Conservation (phyloP, 2,113 vertebrate genomes). For the Cololabis saira region DNA sequence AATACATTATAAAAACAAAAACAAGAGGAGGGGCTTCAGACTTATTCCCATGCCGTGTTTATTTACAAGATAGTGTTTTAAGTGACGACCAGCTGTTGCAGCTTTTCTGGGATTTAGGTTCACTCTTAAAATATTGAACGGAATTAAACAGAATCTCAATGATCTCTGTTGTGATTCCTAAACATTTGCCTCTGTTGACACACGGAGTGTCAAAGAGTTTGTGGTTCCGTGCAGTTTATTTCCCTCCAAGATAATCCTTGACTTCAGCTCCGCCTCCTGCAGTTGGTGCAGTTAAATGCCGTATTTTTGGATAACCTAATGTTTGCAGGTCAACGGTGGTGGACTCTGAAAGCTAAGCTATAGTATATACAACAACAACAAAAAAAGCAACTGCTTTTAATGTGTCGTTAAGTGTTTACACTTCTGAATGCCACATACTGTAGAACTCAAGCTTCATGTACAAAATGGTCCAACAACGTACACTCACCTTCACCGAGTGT, state of each 20-base stretch:
- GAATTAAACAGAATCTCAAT: too few species aligned
- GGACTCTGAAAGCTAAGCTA: not conserved
- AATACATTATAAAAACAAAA: not conserved
- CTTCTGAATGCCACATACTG: not conserved
- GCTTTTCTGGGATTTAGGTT: slow-evolving; percentile 9
- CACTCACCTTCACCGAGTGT: slow-evolving; percentile 12
- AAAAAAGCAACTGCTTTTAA: not conserved
- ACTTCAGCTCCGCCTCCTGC: not conserved
- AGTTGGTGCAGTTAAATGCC: not conserved
- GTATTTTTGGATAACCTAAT: not conserved
- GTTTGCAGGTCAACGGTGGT: not conserved
- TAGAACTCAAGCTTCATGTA: slow-evolving; percentile 6
- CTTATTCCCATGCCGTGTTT: not conserved
- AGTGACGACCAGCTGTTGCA: slow-evolving; percentile 20
- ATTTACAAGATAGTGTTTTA: slow-evolving; percentile 10
- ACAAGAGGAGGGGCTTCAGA: not conserved
- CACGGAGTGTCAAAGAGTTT: not conserved
- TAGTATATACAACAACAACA: not conserved
- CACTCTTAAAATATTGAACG: too few species aligned
- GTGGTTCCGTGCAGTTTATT: not conserved
- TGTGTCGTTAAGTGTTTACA: not conserved
- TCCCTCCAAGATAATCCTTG: not conserved
- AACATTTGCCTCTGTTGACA: not conserved
- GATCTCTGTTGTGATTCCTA: too few species aligned
- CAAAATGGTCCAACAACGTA: slow-evolving; percentile 22